phyloP scores from a whole-genome alignment of 2,113 vertebrate genomes.

The Tauraco erythrolophus region DNA sequence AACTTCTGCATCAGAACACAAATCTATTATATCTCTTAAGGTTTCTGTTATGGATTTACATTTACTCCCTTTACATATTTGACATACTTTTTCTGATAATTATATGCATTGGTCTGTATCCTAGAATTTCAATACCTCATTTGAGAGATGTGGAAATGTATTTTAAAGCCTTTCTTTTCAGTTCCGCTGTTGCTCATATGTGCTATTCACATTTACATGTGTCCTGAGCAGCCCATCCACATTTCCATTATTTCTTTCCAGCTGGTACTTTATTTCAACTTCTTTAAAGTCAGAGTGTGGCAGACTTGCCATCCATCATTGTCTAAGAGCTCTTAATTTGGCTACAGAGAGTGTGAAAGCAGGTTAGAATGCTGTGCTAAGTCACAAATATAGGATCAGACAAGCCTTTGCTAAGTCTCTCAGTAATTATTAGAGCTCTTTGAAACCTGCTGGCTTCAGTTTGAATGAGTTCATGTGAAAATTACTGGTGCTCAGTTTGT shows the following conservation, averaged over 20 bases:
- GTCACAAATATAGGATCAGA: conserved; percentile 44
- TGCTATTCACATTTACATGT: conserved; percentile 16
- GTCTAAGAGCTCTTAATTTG: conserved; percentile 22
- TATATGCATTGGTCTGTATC: not conserved
- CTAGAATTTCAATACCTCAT: not conserved
- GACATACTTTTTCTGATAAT: not conserved
- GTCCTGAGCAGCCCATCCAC: not conserved
- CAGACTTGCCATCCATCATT: conserved; percentile 19
- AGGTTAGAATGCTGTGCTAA: not conserved
- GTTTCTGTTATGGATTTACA: not conserved
- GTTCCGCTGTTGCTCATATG: not conserved
- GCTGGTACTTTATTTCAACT: conserved; percentile 51
- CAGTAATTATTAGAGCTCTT: conserved; percentile 50
- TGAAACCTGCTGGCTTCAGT: conserved; percentile 36
- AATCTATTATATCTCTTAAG: not conserved
- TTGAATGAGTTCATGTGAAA: conserved; percentile 38
- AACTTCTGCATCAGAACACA: not conserved
- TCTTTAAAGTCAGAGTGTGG: conserved; percentile 34
- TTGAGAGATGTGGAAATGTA: not conserved
- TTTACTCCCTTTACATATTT: not conserved
- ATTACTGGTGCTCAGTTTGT: not conserved
- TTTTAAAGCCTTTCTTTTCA: not conserved
- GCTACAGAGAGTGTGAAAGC: not conserved
- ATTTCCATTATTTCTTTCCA: conserved; percentile 29
- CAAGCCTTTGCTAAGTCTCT: conserved; percentile 43